These are phyloP conservation scores for Papilio protenor DNA, from an alignment of 2,888 invertebrate genomes.

Conservation along the genomic window DNA sequence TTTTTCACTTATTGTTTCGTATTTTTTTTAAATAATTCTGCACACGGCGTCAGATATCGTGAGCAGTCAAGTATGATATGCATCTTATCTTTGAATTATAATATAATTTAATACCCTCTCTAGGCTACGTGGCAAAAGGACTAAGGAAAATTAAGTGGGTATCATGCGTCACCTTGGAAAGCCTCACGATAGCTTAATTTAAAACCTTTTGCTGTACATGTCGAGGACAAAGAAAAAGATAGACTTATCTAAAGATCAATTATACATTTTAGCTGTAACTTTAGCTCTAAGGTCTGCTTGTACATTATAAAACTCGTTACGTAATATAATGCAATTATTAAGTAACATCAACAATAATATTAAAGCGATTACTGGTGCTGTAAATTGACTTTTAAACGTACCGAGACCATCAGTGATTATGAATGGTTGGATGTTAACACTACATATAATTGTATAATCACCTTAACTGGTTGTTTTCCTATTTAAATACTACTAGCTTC, in stretches of 20 bases:
- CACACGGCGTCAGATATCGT: background rate
- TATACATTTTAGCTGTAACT: slow-evolving; percentile 22
- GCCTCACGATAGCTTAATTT: slow-evolving; percentile 45
- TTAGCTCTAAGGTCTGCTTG: background rate
- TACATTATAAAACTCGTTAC: background rate
- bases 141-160: slow-evolving; percentile 22
- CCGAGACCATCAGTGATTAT: slow-evolving; percentile 1
- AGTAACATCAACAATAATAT: slow-evolving; percentile 9
- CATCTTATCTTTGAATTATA: background rate
- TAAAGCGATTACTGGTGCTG: background rate
- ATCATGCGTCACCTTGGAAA: slow-evolving; percentile 33
- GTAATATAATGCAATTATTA: background rate
- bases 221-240: slow-evolving; percentile 44
- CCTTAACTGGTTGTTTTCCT: background rate
- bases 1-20: background rate
- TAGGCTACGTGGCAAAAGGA: slow-evolving; percentile 12
- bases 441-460: slow-evolving; percentile 6
- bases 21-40: background rate
- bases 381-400: slow-evolving; percentile 17
- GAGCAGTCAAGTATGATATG: background rate
- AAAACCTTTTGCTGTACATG: slow-evolving; percentile 44
- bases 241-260: slow-evolving; percentile 38
- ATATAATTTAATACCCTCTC: background rate
- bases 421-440: background rate
- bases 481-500: background rate